Evolutionary conservation across 2,113 vertebrate genomes (phyloP).

Genomic region (Etheostoma cragini): DNA sequence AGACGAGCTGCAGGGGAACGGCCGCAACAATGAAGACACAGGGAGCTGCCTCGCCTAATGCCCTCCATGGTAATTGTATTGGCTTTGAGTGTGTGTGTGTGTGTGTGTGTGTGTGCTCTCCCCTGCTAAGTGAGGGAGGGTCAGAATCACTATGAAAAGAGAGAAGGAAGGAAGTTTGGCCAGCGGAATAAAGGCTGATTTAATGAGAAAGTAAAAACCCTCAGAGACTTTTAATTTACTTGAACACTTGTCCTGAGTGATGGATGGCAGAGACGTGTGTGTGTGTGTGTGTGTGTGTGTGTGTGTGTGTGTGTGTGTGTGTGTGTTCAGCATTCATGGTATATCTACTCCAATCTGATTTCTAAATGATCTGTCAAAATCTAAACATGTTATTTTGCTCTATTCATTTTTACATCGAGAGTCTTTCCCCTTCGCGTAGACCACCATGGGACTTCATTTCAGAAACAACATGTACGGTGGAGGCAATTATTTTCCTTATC

Average conservation of each 20-base stretch:
- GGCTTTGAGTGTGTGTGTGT: slow-evolving; percentile 32
- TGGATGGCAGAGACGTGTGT: slow-evolving; percentile 19
- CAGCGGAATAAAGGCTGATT: slow-evolving; percentile 62
- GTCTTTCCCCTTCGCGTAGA: too few relatives aligned
- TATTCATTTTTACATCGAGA: neutral
- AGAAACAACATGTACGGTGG: too few relatives aligned
- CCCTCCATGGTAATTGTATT: slow-evolving; percentile 59
- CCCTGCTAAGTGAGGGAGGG: slow-evolving; percentile 70
- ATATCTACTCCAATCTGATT: neutral
- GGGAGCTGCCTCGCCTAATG: slow-evolving; percentile 54
- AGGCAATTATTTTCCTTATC: too few relatives aligned
- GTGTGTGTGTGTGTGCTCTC: slow-evolving; percentile 38
- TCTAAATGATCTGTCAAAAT: neutral
- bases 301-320: slow-evolving; percentile 5
- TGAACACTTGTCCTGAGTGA: slow-evolving; percentile 40
- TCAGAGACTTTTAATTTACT: slow-evolving; percentile 56
- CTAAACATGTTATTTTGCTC: neutral
- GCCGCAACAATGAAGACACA: slow-evolving; percentile 52
- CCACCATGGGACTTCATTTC: too few relatives aligned
- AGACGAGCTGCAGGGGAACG: slow-evolving; percentile 65
- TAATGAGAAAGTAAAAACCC: slow-evolving; percentile 63
- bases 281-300: slow-evolving; percentile 10
- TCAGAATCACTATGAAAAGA: slow-evolving; percentile 76
- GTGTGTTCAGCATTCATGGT: too few relatives aligned
- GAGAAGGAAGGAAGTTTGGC: slow-evolving; percentile 79